These are phyloP conservation scores for Porites evermanni DNA, from an alignment of 92 coral and sea anemone species.

Conservation along the genomic window DNA sequence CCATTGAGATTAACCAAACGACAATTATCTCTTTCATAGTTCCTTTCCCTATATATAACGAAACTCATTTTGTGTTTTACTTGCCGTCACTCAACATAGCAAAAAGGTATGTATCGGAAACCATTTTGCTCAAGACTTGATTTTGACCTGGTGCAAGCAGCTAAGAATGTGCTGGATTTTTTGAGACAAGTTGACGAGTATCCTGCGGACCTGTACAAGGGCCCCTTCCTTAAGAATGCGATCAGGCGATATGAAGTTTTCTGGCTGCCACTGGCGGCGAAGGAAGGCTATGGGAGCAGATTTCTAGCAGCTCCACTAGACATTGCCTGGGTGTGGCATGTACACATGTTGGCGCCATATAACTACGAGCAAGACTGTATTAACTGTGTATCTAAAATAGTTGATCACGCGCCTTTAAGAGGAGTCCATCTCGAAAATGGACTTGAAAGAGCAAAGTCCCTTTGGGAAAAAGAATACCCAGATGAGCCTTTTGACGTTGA, in stretches of 20 bases:
- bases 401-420: conserved; percentile 42
- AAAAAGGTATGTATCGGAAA: background rate
- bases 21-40: background rate
- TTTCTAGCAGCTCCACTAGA: conserved; percentile 68
- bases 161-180: conserved; percentile 53
- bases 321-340: conserved; percentile 77
- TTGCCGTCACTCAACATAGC: background rate
- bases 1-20: too few relatives aligned
- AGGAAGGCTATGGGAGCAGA: conserved; percentile 26
- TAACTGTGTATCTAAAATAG: conserved; percentile 23
- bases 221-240: conserved; percentile 53
- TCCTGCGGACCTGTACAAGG: conserved; percentile 33
- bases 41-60: background rate
- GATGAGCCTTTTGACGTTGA: conserved; percentile 65
- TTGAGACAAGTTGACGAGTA: conserved; percentile 42
- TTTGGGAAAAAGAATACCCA: conserved; percentile 46
- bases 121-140: conserved; percentile 14
- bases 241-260: conserved; percentile 68
- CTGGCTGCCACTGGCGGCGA: conserved; percentile 69
- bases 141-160: conserved; percentile 25
- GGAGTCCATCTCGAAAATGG: background rate
- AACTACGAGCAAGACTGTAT: conserved; percentile 64
- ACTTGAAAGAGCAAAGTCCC: conserved; percentile 18
- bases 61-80: background rate
- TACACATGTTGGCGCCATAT: conserved; percentile 69